Conservation (phyloP, 1,140 invertebrate genomes). For the Danaus melanippus region DNA sequence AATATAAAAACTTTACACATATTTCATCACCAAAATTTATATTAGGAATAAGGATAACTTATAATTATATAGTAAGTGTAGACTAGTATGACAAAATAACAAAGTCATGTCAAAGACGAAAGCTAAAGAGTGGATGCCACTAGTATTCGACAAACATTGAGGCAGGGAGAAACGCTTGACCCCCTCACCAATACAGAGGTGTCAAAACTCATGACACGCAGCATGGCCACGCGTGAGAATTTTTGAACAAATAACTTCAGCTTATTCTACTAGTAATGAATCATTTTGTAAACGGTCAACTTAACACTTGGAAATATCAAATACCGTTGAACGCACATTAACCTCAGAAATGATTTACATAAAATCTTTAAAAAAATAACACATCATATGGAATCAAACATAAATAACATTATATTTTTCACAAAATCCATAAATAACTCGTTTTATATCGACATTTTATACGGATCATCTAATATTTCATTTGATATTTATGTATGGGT, state of each 20-base stretch:
- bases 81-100: too few species aligned
- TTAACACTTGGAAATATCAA: slow-evolving; percentile 48
- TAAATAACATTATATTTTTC: slow-evolving; percentile 25
- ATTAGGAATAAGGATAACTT: too few species aligned
- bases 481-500: slow-evolving; percentile 16
- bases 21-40: too few species aligned
- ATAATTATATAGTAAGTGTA: too few species aligned
- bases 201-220: slow-evolving; percentile 55
- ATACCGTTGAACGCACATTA: slow-evolving; percentile 40
- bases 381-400: slow-evolving; percentile 19
- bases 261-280: slow-evolving; percentile 64
- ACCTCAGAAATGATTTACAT: slow-evolving; percentile 44
- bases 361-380: slow-evolving; percentile 28
- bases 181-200: slow-evolving; percentile 37
- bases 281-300: slow-evolving; percentile 63
- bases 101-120: slow-evolving; percentile 19
- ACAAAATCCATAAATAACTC: slow-evolving; percentile 20
- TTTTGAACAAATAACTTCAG: slow-evolving; percentile 61
- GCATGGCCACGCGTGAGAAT: slow-evolving; percentile 59
- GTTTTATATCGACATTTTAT: slow-evolving; percentile 23
- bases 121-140: slow-evolving; percentile 25
- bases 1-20: slow-evolving; percentile 3
- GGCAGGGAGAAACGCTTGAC: slow-evolving; percentile 46
- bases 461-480: slow-evolving; percentile 18
- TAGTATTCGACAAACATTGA: slow-evolving; percentile 44